Percentiles rank a stretch among this genome's conserved stretches.
Evolutionary conservation across 2,797 vertebrate species (phyloP).

Genomic region (Coccyzus lansbergi): DNA sequence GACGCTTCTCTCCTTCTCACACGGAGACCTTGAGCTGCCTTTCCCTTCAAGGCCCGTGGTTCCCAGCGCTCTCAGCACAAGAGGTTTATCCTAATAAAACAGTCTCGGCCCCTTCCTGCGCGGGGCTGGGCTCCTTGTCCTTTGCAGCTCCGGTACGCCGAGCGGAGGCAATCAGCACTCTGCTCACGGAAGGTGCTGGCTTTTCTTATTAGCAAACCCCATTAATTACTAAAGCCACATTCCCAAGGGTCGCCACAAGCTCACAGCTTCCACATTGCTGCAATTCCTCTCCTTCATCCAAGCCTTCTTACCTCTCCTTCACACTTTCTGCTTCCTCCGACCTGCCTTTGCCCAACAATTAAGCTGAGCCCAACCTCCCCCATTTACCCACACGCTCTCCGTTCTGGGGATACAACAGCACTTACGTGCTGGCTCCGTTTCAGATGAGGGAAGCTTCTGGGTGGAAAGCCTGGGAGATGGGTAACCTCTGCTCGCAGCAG

Average conservation of each 20-base stretch:
- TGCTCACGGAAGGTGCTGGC: background rate
- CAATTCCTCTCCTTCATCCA: background rate
- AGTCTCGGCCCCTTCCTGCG: background rate
- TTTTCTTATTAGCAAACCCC: background rate
- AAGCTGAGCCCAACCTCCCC: background rate
- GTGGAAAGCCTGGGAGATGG: background rate
- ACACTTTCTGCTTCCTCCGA: background rate
- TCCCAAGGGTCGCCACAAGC: accelerated
- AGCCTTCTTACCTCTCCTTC: background rate
- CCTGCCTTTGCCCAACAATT: background rate
- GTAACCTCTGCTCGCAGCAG: background rate
- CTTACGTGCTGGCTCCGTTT: accelerated
- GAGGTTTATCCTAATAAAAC: background rate
- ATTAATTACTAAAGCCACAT: accelerated
- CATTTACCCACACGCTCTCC: accelerated
- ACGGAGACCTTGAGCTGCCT: accelerated
- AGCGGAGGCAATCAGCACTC: accelerated
- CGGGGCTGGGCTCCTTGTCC: background rate
- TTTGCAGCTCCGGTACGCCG: accelerated
- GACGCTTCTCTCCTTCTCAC: accelerated
- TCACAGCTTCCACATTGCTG: accelerated
- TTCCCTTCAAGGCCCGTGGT: background rate
- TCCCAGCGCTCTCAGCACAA: background rate
- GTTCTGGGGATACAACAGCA: background rate
- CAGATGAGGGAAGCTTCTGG: background rate